These are phyloP conservation scores for Ptychochromis oligacanthus DNA, from an alignment of 2,113 vertebrate species.

Conservation along the genomic window DNA sequence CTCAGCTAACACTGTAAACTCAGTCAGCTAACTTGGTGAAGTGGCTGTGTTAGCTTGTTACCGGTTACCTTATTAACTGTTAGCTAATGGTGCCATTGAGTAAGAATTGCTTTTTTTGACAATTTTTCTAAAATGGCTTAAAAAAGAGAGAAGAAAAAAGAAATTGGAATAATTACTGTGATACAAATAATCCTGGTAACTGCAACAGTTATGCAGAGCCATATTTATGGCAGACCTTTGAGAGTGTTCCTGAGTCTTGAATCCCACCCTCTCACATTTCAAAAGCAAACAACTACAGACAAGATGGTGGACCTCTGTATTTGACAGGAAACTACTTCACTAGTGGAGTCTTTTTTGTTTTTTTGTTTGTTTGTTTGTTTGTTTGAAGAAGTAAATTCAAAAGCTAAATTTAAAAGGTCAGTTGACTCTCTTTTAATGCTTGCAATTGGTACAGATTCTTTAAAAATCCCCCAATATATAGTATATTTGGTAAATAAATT, in stretches of 20 bases:
- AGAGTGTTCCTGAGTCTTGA: not conserved
- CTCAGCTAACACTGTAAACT: too few relatives aligned
- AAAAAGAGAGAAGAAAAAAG: not conserved
- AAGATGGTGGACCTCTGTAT: not conserved
- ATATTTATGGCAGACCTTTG: not conserved
- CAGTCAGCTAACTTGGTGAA: too few relatives aligned
- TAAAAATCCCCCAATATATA: not conserved
- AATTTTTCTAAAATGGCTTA: too few relatives aligned
- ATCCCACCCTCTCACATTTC: not conserved
- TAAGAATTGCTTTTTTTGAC: too few relatives aligned
- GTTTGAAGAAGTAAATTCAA: not conserved
- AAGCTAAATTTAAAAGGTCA: too few relatives aligned
- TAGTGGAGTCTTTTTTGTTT: not conserved
- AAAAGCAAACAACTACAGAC: not conserved
- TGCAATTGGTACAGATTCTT: not conserved
- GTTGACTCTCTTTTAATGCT: too few relatives aligned
- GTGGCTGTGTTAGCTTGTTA: too few relatives aligned
- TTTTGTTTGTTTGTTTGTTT: not conserved
- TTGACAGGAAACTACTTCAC: not conserved
- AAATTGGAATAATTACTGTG: not conserved
- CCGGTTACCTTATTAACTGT: too few relatives aligned
- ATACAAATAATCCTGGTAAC: not conserved
- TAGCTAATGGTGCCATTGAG: too few relatives aligned
- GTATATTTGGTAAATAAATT: too few relatives aligned
- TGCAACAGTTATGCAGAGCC: not conserved